A percentile compares a stretch with the other conserved stretches of the same genome.
These are phyloP conservation scores for Leptodactylus fuscus DNA, from an alignment of 2,113 vertebrate genomes.

Conservation along the genomic window DNA sequence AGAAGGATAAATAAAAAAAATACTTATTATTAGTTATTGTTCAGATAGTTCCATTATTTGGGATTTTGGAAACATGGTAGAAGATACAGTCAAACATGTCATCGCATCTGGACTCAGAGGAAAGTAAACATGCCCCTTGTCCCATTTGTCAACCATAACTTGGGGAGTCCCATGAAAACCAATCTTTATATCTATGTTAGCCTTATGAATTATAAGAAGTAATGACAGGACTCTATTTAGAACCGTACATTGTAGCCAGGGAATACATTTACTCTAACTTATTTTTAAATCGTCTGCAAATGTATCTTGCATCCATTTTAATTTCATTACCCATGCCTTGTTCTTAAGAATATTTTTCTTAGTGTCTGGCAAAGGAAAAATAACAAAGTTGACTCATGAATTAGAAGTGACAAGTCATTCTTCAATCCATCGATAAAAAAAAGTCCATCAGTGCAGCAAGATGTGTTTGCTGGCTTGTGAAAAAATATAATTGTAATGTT, in stretches of 20 bases:
- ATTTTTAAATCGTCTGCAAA: not conserved
- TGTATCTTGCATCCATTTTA: not conserved
- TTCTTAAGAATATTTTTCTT: not conserved
- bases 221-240: not conserved
- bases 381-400: conserved; percentile 3
- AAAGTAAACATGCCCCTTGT: too few species aligned
- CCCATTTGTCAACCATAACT: too few species aligned
- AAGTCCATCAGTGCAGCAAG: conserved; percentile 17
- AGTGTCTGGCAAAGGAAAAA: conserved; percentile 2
- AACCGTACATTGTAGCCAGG: not conserved
- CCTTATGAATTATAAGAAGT: not conserved
- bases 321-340: not conserved
- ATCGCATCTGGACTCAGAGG: too few species aligned
- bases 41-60: too few species aligned
- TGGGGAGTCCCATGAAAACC: too few species aligned
- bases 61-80: too few species aligned
- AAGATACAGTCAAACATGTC: too few species aligned
- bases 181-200: not conserved
- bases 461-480: conserved; percentile 43
- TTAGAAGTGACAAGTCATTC: conserved; percentile 13
- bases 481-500: conserved; percentile 42
- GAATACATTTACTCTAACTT: not conserved
- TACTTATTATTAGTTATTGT: too few species aligned
- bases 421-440: conserved; percentile 38
- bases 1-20: too few species aligned